phyloP scores from a whole-genome alignment of 2,113 vertebrate species.

The Ailurus styani region DNA sequence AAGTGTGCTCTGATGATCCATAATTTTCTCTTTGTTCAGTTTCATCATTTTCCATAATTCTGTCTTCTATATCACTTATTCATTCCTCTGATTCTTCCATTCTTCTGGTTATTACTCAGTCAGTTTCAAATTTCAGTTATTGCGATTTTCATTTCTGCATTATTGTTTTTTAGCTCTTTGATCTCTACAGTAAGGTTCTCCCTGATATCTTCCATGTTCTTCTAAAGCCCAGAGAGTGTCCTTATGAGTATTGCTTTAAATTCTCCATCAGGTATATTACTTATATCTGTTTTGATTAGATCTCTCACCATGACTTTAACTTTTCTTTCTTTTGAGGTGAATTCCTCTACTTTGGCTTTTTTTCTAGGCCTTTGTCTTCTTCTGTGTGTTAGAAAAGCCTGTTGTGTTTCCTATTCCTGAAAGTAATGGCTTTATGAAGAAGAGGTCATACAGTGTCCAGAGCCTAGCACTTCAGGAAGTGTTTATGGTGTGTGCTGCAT shows the following conservation, averaged over 20 bases:
- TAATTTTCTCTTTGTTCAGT: background rate
- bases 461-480: background rate
- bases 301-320: too few relatives aligned
- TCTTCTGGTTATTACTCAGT: background rate
- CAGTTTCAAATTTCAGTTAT: background rate
- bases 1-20: background rate
- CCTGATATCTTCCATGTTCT: background rate
- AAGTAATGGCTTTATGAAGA: too few relatives aligned
- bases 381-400: too few relatives aligned
- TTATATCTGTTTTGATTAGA: too few relatives aligned
- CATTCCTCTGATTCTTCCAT: background rate
- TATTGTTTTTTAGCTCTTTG: background rate
- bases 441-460: background rate
- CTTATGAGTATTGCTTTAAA: background rate
- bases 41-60: background rate
- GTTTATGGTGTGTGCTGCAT: background rate
- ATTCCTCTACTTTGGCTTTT: too few relatives aligned
- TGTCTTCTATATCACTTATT: background rate
- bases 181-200: background rate
- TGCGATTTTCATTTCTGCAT: background rate
- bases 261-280: background rate
- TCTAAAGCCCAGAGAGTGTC: background rate
- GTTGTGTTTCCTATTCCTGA: too few relatives aligned
- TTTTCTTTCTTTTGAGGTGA: too few relatives aligned
- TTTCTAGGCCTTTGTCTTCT: too few relatives aligned